These are phyloP conservation scores for Drepanosiphum platanoidis DNA, from an alignment of 2,888 invertebrate genomes.

Conservation along the genomic window DNA sequence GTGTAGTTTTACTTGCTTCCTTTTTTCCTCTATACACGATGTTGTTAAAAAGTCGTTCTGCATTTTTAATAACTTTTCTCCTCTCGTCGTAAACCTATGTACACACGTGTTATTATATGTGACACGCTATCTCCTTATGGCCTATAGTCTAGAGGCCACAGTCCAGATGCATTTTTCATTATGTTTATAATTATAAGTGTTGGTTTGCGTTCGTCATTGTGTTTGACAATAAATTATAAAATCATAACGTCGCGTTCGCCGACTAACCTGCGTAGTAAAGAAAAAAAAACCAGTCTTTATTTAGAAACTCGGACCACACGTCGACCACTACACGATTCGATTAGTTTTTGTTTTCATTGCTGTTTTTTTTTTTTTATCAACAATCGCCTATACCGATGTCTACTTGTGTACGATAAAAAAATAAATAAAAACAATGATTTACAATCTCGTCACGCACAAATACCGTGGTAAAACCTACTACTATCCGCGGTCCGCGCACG, in stretches of 20 bases:
- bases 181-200: background rate
- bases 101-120: background rate
- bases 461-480: background rate
- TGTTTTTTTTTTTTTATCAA: background rate
- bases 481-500: background rate
- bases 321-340: background rate
- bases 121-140: background rate
- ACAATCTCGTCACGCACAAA: background rate
- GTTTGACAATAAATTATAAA: background rate
- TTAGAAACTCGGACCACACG: background rate
- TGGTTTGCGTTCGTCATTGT: background rate
- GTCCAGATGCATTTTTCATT: background rate
- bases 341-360: background rate
- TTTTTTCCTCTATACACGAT: background rate
- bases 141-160: no score
- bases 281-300: background rate
- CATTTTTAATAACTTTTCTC: background rate
- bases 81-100: background rate
- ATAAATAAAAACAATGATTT: no score
- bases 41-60: conserved; percentile 7
- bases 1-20: background rate
- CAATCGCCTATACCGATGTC: background rate
- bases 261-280: no score
- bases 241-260: background rate
- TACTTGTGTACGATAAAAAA: background rate